Evolutionary conservation across 2,888 invertebrate genomes (phyloP).

Genomic region (Mythimna impura): DNA sequence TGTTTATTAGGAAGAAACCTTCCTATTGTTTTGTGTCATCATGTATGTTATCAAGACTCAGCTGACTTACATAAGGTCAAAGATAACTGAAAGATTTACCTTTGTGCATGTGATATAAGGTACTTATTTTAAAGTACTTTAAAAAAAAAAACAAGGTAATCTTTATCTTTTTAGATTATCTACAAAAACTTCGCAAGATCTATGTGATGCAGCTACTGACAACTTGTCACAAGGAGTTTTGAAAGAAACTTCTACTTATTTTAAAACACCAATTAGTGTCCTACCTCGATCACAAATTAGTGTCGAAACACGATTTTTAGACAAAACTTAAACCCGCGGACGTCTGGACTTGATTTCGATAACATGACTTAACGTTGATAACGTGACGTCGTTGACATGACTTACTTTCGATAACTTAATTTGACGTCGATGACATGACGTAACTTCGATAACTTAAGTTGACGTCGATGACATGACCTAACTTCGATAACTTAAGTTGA

Average conservation of each 20-base stretch:
- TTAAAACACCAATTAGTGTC: neutral
- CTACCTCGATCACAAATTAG: too few relatives aligned
- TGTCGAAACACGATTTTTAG: too few relatives aligned
- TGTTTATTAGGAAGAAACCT: conserved; percentile 19
- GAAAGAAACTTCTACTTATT: neutral
- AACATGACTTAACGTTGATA: too few relatives aligned
- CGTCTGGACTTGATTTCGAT: too few relatives aligned
- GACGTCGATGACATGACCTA: too few relatives aligned
- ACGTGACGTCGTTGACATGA: too few relatives aligned
- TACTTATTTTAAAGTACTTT: neutral
- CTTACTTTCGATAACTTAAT: too few relatives aligned
- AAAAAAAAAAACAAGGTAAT: conserved; percentile 8
- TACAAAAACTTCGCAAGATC: neutral
- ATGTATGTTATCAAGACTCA: neutral
- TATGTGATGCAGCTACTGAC: neutral
- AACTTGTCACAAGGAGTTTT: neutral
- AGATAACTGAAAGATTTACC: neutral
- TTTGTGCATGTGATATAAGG: too few relatives aligned
- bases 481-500: too few relatives aligned
- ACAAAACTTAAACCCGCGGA: too few relatives aligned
- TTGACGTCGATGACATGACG: too few relatives aligned
- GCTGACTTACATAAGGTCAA: neutral
- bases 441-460: too few relatives aligned
- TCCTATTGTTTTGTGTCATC: conserved; percentile 15
- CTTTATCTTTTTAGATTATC: neutral